Evolutionary conservation across 2,888 invertebrate genomes (phyloP).

Genomic region (Napeogenes sylphis): DNA sequence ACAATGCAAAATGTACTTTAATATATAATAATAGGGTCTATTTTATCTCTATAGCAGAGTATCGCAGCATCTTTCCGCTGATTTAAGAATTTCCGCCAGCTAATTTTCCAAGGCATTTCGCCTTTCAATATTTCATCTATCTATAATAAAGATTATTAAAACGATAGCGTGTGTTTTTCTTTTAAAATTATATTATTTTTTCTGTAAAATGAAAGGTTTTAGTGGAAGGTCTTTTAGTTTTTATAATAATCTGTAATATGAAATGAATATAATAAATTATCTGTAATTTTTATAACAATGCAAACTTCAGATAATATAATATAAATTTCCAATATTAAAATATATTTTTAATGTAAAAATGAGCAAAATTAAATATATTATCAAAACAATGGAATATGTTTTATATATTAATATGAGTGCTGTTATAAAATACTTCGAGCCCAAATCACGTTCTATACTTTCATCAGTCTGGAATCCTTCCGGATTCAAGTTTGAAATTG

Average conservation of each 20-base stretch:
- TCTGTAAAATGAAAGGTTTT: not conserved
- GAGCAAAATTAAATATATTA: not conserved
- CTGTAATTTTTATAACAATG: too few relatives aligned
- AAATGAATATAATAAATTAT: too few relatives aligned
- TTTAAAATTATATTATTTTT: conserved; percentile 11
- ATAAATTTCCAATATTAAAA: too few relatives aligned
- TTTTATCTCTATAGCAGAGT: conserved; percentile 27
- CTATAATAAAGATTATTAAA: conserved; percentile 16
- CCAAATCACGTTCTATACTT: not conserved
- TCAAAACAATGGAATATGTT: not conserved
- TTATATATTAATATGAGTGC: not conserved
- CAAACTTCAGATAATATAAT: too few relatives aligned
- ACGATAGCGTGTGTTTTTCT: conserved; percentile 14
- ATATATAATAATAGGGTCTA: conserved; percentile 1
- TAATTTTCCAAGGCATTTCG: conserved; percentile 38
- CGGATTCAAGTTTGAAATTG: conserved; percentile 13
- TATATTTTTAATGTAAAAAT: not conserved
- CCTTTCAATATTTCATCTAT: conserved; percentile 30
- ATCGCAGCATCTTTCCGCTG: conserved; percentile 37
- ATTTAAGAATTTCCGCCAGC: conserved; percentile 32
- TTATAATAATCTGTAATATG: too few relatives aligned
- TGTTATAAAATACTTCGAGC: not conserved
- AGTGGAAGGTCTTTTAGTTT: not conserved
- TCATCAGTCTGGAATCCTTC: conserved; percentile 18
- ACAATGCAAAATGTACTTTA: not conserved